phyloP scores from a whole-genome alignment of 2,113 vertebrate species.

The Oncorhynchus mykiss region DNA sequence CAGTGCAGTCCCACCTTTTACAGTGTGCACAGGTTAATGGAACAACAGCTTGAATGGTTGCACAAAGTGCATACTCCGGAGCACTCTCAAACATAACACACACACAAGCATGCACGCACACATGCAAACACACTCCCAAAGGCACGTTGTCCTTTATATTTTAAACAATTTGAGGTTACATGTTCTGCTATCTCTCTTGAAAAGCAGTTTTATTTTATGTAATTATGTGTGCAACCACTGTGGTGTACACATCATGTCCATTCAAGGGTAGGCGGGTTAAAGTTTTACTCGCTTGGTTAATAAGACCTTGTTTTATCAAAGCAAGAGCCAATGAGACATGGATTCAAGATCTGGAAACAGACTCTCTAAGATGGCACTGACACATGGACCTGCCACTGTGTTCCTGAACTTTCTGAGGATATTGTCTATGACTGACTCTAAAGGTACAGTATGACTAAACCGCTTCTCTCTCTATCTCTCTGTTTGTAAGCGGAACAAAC shows the following conservation, averaged over 20 bases:
- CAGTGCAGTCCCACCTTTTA: too few species aligned
- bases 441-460: constrained; percentile 57
- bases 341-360: constrained; percentile 32
- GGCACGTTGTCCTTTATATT: too few species aligned
- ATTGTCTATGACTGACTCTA: constrained; percentile 36
- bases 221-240: constrained; percentile 5
- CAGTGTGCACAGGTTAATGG: not conserved
- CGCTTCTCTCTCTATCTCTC: not conserved
- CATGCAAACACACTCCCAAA: not conserved
- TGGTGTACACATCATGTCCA: constrained; percentile 29
- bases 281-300: constrained; percentile 67
- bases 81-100: not conserved
- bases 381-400: constrained; percentile 29
- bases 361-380: not conserved
- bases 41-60: not conserved
- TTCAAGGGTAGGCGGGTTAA: constrained; percentile 60
- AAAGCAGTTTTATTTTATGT: constrained; percentile 13
- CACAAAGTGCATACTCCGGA: not conserved
- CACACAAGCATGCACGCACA: not conserved
- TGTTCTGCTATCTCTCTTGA: not conserved
- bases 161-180: too few species aligned
- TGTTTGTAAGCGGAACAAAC: not conserved
- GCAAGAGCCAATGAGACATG: constrained; percentile 54
- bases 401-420: constrained; percentile 54
- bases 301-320: constrained; percentile 66